Conservation (phyloP, 2,113 vertebrate species). For the Potamarius usumacintae region DNA sequence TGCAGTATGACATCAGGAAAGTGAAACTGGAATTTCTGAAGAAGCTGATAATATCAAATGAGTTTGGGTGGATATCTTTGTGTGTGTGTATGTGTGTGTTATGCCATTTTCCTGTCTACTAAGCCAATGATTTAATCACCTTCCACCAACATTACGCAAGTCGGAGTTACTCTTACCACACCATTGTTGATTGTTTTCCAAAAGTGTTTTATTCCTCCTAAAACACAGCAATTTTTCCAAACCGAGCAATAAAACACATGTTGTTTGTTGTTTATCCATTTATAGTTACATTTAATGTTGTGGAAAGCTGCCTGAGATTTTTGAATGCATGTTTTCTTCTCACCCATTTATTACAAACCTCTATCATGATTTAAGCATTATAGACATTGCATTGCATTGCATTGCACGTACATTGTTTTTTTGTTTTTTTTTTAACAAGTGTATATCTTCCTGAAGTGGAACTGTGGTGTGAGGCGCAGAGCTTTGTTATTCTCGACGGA, state of each 20-base stretch:
- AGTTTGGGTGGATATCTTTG: background rate
- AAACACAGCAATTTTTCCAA: background rate
- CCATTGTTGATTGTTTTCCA: background rate
- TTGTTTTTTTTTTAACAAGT: background rate
- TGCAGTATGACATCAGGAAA: background rate
- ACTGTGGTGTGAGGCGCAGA: conserved; percentile 7
- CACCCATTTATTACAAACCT: background rate
- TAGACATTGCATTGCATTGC: background rate
- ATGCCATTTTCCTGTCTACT: conserved; percentile 13
- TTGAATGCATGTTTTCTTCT: background rate
- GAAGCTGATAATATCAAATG: conserved; percentile 16
- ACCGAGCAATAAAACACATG: background rate
- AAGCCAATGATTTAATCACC: conserved; percentile 12
- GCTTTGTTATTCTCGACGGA: conserved; percentile 12
- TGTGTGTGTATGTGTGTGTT: conserved; percentile 35
- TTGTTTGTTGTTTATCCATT: background rate
- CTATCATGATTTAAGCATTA: background rate
- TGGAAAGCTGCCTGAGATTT: background rate
- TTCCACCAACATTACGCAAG: background rate
- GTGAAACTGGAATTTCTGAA: background rate
- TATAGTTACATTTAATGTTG: background rate
- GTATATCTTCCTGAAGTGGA: background rate
- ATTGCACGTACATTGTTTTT: background rate
- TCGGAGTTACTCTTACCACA: background rate
- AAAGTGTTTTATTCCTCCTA: background rate